Evolutionary conservation across 2,113 vertebrate genomes (phyloP).

Genomic region (Symphodus melops): DNA sequence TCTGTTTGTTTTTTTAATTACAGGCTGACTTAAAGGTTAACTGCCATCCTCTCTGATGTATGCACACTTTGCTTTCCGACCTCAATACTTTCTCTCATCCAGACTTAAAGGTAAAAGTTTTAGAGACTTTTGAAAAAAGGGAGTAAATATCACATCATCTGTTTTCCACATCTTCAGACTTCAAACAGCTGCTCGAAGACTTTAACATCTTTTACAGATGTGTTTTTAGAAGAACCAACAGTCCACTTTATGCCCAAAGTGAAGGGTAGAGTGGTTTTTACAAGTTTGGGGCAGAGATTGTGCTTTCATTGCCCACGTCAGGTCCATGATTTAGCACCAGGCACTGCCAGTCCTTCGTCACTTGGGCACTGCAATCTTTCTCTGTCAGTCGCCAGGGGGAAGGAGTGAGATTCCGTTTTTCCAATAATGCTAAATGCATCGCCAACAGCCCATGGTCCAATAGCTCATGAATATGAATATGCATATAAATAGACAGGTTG

Average conservation of each 20-base stretch:
- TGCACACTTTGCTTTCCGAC: constrained; percentile 80
- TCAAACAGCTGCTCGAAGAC: constrained; percentile 46
- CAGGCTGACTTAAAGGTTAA: constrained; percentile 93
- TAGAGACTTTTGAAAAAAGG: constrained; percentile 16
- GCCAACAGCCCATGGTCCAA: constrained; percentile 73
- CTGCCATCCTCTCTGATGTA: constrained; percentile 87
- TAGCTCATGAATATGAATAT: constrained; percentile 86
- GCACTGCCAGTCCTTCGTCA: constrained; percentile 81
- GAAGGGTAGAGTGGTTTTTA: constrained; percentile 80
- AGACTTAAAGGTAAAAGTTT: constrained; percentile 54
- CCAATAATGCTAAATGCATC: constrained; percentile 84
- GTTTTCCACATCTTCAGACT: constrained; percentile 11
- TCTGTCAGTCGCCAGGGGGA: constrained; percentile 80
- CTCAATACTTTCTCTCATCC: constrained; percentile 24
- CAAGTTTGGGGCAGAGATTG: constrained; percentile 70
- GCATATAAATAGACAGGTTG: constrained; percentile 84
- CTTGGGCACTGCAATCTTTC: constrained; percentile 81
- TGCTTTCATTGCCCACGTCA: constrained; percentile 73
- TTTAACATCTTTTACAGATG: constrained; percentile 67
- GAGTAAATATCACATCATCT: constrained; percentile 61
- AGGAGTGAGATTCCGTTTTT: constrained; percentile 76
- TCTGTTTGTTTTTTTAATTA: constrained; percentile 84
- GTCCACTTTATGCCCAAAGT: constrained; percentile 78
- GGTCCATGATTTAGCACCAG: constrained; percentile 78
- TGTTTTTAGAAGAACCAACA: constrained; percentile 77